phyloP scores from a whole-genome alignment of 1,140 invertebrate species.

The Drosophila repleta region DNA sequence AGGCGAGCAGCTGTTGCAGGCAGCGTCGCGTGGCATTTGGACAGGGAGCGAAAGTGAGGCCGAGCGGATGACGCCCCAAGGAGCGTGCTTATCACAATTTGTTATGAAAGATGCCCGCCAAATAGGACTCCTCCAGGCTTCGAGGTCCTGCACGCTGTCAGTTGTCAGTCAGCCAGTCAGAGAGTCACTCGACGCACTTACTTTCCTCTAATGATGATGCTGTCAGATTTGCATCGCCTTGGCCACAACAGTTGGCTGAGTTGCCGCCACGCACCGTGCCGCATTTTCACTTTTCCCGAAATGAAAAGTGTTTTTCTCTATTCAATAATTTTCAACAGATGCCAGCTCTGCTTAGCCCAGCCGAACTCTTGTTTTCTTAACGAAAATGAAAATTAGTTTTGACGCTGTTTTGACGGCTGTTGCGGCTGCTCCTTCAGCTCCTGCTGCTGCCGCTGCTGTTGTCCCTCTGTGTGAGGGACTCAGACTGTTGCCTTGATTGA shows the following conservation, averaged over 20 bases:
- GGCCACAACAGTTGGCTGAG: slow-evolving; percentile 68
- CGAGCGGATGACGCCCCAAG: slow-evolving; percentile 60
- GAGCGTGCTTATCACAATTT: slow-evolving; percentile 69
- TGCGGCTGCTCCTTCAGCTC: slow-evolving; percentile 22
- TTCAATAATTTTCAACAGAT: slow-evolving; percentile 71
- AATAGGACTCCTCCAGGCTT: neutral
- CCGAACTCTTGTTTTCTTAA: slow-evolving; percentile 44
- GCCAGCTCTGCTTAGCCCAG: slow-evolving; percentile 17
- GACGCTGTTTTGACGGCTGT: slow-evolving; percentile 75
- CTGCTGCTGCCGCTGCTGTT: slow-evolving; percentile 21
- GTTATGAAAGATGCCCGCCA: slow-evolving; percentile 42
- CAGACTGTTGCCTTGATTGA: slow-evolving; percentile 59
- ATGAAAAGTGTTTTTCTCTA: slow-evolving; percentile 75
- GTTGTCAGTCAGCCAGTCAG: slow-evolving; percentile 64
- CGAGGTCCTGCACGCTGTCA: slow-evolving; percentile 40
- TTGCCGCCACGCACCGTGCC: slow-evolving; percentile 8
- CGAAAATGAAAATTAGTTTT: slow-evolving; percentile 78
- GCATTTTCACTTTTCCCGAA: slow-evolving; percentile 69
- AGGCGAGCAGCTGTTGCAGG: slow-evolving; percentile 57
- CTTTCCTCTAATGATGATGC: slow-evolving; percentile 67
- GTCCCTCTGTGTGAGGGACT: slow-evolving; percentile 5
- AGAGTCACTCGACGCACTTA: neutral
- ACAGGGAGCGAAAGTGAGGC: slow-evolving; percentile 62
- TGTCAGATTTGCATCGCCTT: slow-evolving; percentile 68
- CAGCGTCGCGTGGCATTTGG: slow-evolving; percentile 44